phyloP scores from a whole-genome alignment of 2,113 vertebrate species.

The Oophaga pumilio region DNA sequence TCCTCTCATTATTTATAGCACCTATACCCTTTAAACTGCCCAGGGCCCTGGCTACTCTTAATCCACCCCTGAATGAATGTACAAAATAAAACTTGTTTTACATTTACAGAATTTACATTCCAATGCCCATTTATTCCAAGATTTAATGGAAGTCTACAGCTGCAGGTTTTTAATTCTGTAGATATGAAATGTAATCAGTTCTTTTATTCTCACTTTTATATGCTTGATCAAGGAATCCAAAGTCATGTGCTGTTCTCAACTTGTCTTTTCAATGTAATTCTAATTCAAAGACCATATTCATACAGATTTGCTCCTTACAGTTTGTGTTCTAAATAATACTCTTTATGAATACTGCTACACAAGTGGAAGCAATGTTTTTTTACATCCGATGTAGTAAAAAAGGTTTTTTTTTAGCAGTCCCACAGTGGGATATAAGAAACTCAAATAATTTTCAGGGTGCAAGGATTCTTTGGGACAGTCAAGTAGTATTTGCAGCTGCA shows the following conservation, averaged over 20 bases:
- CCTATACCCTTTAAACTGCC: too few relatives aligned
- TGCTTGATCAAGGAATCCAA: slow-evolving; percentile 1
- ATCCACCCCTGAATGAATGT: too few relatives aligned
- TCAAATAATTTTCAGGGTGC: not conserved
- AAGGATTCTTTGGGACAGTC: not conserved
- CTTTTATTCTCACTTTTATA: slow-evolving; percentile 22
- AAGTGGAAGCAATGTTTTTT: not conserved
- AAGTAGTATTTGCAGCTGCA: not conserved
- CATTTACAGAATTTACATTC: not conserved
- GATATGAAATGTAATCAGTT: slow-evolving; percentile 36
- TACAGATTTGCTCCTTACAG: not conserved
- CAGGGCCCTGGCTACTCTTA: too few relatives aligned
- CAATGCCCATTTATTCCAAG: not conserved
- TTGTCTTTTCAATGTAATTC: slow-evolving; percentile 1
- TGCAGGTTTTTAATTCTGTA: not conserved
- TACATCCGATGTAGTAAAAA: not conserved
- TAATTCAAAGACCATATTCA: slow-evolving; percentile 2
- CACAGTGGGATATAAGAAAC: not conserved
- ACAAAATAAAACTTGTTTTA: not conserved
- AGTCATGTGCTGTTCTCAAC: not conserved
- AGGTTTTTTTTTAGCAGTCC: not conserved
- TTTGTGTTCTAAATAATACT: not conserved
- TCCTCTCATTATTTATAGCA: too few relatives aligned
- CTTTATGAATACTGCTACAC: not conserved
- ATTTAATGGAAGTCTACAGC: slow-evolving; percentile 16